Evolutionary conservation across 2,888 invertebrate genomes (phyloP).

Genomic region (Conops quadrifasciatus): DNA sequence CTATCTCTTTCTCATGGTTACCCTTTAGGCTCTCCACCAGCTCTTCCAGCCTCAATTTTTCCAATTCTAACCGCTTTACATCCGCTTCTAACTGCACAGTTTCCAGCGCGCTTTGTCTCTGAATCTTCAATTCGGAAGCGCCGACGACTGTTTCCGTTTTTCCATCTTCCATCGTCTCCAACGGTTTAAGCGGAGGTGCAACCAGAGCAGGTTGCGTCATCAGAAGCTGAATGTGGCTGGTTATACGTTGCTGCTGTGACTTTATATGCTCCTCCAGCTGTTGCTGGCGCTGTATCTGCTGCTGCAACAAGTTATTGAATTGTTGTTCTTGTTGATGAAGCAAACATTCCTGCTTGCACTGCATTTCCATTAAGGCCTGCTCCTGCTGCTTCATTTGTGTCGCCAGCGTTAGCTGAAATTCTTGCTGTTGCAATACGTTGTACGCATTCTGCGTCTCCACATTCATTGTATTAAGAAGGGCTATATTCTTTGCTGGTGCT

Average conservation of each 20-base stretch:
- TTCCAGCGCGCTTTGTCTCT: conserved; percentile 35
- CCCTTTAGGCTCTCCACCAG: conserved; percentile 60
- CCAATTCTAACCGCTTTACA: conserved; percentile 59
- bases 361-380: conserved; percentile 60
- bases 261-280: conserved; percentile 62
- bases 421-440: conserved; percentile 60
- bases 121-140: no score
- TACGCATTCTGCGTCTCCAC: conserved; percentile 56
- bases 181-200: not conserved
- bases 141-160: not conserved
- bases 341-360: conserved; percentile 57
- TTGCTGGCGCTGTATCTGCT: conserved; percentile 61
- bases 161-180: not conserved
- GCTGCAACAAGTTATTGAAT: conserved; percentile 60
- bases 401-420: conserved; percentile 60
- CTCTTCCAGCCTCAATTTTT: conserved; percentile 63
- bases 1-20: conserved; percentile 64
- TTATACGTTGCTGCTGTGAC: conserved; percentile 63
- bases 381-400: conserved; percentile 63
- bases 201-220: conserved; percentile 56
- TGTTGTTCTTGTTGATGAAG: conserved; percentile 59
- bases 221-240: conserved; percentile 61
- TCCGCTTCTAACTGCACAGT: conserved; percentile 56
- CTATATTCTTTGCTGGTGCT: conserved; percentile 49
- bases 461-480: conserved; percentile 55